phyloP scores from a whole-genome alignment of 1,140 invertebrate species.

The Limonius californicus region DNA sequence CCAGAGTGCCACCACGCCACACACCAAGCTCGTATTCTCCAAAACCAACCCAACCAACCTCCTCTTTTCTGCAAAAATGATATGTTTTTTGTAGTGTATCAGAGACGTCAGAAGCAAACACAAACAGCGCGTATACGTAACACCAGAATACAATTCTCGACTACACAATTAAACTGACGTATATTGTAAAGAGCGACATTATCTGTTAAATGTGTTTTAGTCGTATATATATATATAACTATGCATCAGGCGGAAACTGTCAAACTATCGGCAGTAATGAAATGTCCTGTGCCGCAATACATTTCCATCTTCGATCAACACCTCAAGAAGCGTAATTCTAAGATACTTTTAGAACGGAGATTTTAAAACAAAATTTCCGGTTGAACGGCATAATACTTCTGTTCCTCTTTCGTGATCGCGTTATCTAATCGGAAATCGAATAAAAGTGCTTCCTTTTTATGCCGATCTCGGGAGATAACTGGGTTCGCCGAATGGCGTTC shows the following conservation, averaged over 20 bases:
- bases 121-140: no score
- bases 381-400: not conserved
- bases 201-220: not conserved
- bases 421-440: not conserved
- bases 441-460: not conserved
- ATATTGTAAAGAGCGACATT: not conserved
- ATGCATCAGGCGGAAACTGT: not conserved
- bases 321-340: not conserved
- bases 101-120: no score
- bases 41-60: slow-evolving; percentile 35
- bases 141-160: no score
- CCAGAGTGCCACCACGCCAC: slow-evolving; percentile 84
- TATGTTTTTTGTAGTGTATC: not conserved
- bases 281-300: not conserved
- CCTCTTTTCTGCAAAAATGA: slow-evolving; percentile 12
- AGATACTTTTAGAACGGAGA: not conserved
- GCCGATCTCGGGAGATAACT: not conserved
- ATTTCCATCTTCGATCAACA: not conserved
- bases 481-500: not conserved
- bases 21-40: slow-evolving; percentile 67
- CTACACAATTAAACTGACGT: not conserved
- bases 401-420: not conserved
- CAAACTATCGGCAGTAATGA: not conserved
- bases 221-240: no score
- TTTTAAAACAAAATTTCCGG: not conserved